These are phyloP conservation scores for Odontothrips loti DNA, from an alignment of 2,888 invertebrate species.

Conservation along the genomic window DNA sequence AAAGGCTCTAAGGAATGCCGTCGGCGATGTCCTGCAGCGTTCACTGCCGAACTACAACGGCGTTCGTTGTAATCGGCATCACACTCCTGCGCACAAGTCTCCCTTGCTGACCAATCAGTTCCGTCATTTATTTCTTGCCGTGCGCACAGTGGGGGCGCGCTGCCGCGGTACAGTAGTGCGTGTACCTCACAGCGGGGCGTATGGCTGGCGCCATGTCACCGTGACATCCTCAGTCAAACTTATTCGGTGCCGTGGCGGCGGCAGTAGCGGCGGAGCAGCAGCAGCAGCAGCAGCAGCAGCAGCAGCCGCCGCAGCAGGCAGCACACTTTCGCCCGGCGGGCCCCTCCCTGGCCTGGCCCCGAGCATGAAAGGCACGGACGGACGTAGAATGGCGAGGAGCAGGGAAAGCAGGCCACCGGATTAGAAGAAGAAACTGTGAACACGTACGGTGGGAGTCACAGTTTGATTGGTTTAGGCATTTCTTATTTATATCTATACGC, in stretches of 20 bases:
- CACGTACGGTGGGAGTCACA: no score
- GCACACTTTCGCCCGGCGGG: not conserved
- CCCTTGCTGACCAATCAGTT: no score
- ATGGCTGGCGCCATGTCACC: no score
- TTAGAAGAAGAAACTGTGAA: not conserved
- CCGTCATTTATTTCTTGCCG: no score
- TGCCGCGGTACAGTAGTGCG: no score
- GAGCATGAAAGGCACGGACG: not conserved
- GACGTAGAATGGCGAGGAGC: not conserved
- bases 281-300: not conserved
- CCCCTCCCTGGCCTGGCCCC: not conserved
- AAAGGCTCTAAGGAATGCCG: no score
- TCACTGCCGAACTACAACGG: no score
- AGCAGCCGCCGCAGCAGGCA: not conserved
- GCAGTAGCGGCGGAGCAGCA: not conserved
- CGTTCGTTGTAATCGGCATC: no score
- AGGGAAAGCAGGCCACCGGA: constrained; percentile 23
- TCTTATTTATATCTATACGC: no score
- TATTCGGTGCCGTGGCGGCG: not conserved
- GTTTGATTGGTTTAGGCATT: no score
- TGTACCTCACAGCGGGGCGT: no score
- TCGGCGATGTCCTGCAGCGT: no score
- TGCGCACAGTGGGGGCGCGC: not conserved
- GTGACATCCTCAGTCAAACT: constrained; percentile 1
- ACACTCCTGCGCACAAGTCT: not conserved